A percentile compares a stretch with the other conserved stretches of the same genome.
These are phyloP conservation scores for Orientallactaga bullata DNA, from an alignment of 2,113 vertebrate species.

Conservation along the genomic window DNA sequence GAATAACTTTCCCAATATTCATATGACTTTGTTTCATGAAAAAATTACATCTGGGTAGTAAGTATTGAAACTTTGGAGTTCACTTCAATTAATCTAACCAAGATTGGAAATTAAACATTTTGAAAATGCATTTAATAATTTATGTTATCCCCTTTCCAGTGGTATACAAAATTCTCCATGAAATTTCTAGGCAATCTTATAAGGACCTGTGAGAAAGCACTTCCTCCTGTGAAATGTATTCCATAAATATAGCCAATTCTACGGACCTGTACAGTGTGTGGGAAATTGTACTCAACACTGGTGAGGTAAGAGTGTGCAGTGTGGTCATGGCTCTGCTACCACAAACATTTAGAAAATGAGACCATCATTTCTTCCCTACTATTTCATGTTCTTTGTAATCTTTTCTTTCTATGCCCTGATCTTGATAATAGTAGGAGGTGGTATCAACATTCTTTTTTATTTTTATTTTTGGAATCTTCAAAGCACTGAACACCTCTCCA, in stretches of 20 bases:
- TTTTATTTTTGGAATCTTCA: background rate
- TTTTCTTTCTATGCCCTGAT: background rate
- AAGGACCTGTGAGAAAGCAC: background rate
- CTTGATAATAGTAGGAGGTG: background rate
- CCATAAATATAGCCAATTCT: background rate
- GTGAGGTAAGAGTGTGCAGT: background rate
- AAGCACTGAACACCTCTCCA: no score
- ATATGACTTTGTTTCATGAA: background rate
- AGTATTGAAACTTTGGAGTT: background rate
- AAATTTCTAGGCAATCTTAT: background rate
- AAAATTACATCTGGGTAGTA: background rate
- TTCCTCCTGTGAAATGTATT: background rate
- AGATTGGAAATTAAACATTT: background rate
- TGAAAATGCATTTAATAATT: background rate
- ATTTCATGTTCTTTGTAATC: background rate
- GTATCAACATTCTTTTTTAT: background rate
- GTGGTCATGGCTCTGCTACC: background rate
- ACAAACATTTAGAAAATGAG: background rate
- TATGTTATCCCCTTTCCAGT: background rate
- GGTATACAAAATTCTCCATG: background rate
- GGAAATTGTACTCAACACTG: accelerated
- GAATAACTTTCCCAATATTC: background rate
- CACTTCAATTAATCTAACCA: background rate
- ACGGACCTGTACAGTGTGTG: accelerated
- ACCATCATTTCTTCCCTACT: background rate